Conservation (phyloP, 2,113 vertebrate genomes). For the Odocoileus hemionus region DNA sequence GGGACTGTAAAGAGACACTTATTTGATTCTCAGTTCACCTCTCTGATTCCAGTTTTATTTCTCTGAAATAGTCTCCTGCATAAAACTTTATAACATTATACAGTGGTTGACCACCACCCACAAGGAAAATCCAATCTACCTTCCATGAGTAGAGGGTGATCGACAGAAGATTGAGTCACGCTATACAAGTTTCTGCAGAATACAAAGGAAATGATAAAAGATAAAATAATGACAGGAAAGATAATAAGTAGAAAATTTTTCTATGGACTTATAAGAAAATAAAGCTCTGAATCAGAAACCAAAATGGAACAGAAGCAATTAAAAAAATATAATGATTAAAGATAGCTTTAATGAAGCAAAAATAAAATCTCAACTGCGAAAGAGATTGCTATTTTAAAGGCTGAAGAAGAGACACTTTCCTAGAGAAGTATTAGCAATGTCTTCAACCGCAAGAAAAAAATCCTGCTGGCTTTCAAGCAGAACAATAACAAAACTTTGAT, state of each 20-base stretch:
- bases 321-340: not conserved
- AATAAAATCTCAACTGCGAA: not conserved
- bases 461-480: not conserved
- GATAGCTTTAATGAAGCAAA: not conserved
- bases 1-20: not conserved
- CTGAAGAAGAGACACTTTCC: fast-evolving
- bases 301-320: not conserved
- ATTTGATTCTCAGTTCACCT: not conserved
- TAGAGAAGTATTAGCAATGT: not conserved
- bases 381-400: not conserved
- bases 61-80: not conserved
- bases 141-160: not conserved
- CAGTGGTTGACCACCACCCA: not conserved
- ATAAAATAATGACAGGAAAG: not conserved
- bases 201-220: not conserved
- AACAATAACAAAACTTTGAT: not conserved
- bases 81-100: not conserved
- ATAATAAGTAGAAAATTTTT: not conserved
- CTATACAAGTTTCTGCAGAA: not conserved
- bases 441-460: not conserved
- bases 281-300: not conserved
- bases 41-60: not conserved
- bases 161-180: not conserved
- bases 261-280: not conserved
- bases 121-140: not conserved